Conservation (phyloP, 2,888 invertebrate genomes). For the Lasioglossum pauxillum region DNA sequence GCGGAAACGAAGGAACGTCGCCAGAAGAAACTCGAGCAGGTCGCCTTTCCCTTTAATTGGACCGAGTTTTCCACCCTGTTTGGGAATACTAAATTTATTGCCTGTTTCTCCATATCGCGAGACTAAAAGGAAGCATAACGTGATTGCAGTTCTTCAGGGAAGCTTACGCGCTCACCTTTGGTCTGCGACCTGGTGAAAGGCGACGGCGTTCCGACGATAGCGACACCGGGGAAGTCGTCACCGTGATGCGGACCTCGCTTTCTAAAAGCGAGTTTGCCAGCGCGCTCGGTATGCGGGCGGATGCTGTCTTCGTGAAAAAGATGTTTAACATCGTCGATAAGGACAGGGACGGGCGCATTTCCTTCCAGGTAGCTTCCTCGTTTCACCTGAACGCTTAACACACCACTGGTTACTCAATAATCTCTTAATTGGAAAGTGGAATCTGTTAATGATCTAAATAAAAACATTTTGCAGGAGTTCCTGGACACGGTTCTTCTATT, state of each 20-base stretch:
- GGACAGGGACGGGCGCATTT: constrained; percentile 96
- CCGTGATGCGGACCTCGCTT: constrained; percentile 96
- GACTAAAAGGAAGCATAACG: neutral
- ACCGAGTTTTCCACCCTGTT: neutral
- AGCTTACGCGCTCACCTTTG: constrained; percentile 97
- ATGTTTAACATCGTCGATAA: constrained; percentile 99
- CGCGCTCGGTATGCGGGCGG: constrained; percentile 97
- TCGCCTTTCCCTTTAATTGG: constrained; percentile 43
- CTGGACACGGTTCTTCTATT: constrained; percentile 96
- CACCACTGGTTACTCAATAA: neutral
- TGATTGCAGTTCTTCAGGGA: constrained; percentile 94
- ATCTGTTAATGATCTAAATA: neutral
- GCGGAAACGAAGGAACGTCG: constrained; percentile 97
- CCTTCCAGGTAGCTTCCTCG: constrained; percentile 89
- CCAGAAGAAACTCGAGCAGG: constrained; percentile 94
- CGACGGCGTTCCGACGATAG: constrained; percentile 88
- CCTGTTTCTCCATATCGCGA: neutral
- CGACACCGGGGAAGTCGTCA: constrained; percentile 93
- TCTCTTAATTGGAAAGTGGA: neutral
- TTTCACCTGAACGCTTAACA: neutral
- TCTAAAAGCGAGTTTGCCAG: constrained; percentile 97
- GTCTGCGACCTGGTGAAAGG: constrained; percentile 94
- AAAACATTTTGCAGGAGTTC: constrained; percentile 88
- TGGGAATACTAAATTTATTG: neutral
- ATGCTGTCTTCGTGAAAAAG: constrained; percentile 97